Percentiles rank a stretch among this genome's conserved stretches.
Evolutionary conservation across 2,797 vertebrate genomes (phyloP).

Genomic region (Adelosebastes latens): DNA sequence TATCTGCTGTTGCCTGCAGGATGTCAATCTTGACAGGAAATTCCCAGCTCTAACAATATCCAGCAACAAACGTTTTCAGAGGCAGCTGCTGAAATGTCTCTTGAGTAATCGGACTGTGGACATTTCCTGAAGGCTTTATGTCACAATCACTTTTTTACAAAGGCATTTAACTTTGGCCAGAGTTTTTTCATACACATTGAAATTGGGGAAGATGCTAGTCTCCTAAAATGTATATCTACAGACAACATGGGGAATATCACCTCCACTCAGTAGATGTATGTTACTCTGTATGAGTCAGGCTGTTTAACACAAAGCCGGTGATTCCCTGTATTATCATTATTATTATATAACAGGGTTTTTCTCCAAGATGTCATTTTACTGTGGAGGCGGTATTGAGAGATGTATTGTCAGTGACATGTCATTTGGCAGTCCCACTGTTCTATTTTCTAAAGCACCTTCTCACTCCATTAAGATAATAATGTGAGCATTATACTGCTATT

Average conservation of each 20-base stretch:
- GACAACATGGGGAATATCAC: neutral
- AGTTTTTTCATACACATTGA: neutral
- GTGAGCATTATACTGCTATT: conserved; percentile 11
- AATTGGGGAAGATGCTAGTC: neutral
- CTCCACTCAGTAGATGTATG: neutral
- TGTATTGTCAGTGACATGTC: conserved; percentile 9
- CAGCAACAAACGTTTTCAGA: neutral
- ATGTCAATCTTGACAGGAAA: conserved; percentile 42
- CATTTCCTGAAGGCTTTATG: neutral
- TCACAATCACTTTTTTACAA: neutral
- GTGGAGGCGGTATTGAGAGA: conserved; percentile 5
- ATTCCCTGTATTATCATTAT: conserved; percentile 13
- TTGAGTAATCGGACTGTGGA: neutral
- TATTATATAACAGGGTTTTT: neutral
- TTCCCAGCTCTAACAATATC: conserved; percentile 14
- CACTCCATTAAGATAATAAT: conserved; percentile 13
- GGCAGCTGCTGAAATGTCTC: neutral
- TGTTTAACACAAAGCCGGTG: conserved; percentile 1
- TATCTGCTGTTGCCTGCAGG: conserved; percentile 20
- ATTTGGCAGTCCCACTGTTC: neutral
- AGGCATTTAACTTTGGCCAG: neutral
- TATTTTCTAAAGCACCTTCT: conserved; percentile 13
- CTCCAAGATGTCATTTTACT: conserved; percentile 11
- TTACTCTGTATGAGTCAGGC: neutral
- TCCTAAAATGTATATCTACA: neutral